A percentile compares a stretch with the other conserved stretches of the same genome.
Evolutionary conservation across 2,797 vertebrate species (phyloP).

Genomic region (Naso thynnoides): DNA sequence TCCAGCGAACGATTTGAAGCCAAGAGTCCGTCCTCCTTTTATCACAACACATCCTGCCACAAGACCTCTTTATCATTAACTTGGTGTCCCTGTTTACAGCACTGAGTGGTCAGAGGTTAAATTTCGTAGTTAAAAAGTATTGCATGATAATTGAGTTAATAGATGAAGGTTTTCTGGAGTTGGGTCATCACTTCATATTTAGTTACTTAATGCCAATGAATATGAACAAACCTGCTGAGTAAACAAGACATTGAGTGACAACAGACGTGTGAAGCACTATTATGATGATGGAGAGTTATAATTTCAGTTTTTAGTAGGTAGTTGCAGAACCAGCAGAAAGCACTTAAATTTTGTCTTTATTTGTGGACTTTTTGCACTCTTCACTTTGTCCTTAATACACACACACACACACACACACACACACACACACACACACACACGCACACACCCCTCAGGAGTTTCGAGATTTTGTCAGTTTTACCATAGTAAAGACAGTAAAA

Average conservation of each 20-base stretch:
- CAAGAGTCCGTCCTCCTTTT: conserved; percentile 46
- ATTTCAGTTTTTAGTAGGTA: conserved; percentile 47
- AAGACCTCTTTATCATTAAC: conserved; percentile 79
- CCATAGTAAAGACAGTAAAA: conserved; percentile 11
- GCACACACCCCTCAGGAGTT: conserved; percentile 11
- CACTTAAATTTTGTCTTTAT: conserved; percentile 58
- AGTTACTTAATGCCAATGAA: conserved; percentile 65
- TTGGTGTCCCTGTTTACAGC: conserved; percentile 45
- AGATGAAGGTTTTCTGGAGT: conserved; percentile 63
- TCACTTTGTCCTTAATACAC: conserved; percentile 10
- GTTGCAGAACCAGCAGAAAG: conserved; percentile 43
- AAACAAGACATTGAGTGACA: conserved; percentile 23
- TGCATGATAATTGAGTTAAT: conserved; percentile 73
- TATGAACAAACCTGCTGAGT: conserved; percentile 71
- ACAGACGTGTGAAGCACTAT: conserved; percentile 50
- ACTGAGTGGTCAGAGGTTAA: conserved; percentile 64
- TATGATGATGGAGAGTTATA: conserved; percentile 61
- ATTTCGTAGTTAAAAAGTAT: conserved; percentile 67
- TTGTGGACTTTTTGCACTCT: conserved; percentile 28
- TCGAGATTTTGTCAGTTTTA: conserved; percentile 35
- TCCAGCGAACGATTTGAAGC: conserved; percentile 43
- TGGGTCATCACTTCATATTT: conserved; percentile 57
- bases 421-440: background rate
- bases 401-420: conserved; percentile 1
- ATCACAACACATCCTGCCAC: conserved; percentile 64